phyloP scores from a whole-genome alignment of 2,888 invertebrate genomes.

The Galeopsomyia nigrocyanea region DNA sequence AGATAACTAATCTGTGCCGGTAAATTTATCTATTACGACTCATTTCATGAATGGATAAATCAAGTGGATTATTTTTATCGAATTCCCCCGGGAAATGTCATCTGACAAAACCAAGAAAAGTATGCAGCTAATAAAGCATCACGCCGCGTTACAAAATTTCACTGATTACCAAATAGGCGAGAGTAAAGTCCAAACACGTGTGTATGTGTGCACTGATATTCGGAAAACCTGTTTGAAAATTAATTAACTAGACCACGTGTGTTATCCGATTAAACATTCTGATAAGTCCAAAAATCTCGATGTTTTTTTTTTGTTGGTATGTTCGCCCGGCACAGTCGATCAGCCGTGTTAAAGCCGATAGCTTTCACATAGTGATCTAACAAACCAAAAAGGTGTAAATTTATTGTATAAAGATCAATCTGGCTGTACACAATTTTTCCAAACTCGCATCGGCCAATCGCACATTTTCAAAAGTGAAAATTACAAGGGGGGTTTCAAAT shows the following conservation, averaged over 20 bases:
- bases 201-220: conserved; percentile 1
- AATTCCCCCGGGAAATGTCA: too few species aligned
- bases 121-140: conserved; percentile 18
- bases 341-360: not conserved
- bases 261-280: conserved; percentile 9
- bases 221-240: conserved; percentile 24
- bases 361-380: conserved; percentile 12
- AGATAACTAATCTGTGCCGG: too few species aligned
- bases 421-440: too few species aligned
- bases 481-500: too few species aligned
- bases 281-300: conserved; percentile 3
- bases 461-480: too few species aligned
- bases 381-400: too few species aligned
- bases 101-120: too few species aligned
- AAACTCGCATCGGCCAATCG: too few species aligned
- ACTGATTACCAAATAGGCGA: not conserved
- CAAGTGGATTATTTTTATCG: too few species aligned
- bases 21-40: too few species aligned
- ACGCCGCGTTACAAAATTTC: not conserved
- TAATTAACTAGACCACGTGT: not conserved
- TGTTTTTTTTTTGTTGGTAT: not conserved
- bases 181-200: conserved; percentile 1
- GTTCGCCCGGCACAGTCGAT: not conserved
- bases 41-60: too few species aligned
- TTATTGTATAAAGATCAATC: too few species aligned